These are phyloP conservation scores for Melolontha melolontha DNA, from an alignment of 2,888 invertebrate genomes.

Conservation along the genomic window DNA sequence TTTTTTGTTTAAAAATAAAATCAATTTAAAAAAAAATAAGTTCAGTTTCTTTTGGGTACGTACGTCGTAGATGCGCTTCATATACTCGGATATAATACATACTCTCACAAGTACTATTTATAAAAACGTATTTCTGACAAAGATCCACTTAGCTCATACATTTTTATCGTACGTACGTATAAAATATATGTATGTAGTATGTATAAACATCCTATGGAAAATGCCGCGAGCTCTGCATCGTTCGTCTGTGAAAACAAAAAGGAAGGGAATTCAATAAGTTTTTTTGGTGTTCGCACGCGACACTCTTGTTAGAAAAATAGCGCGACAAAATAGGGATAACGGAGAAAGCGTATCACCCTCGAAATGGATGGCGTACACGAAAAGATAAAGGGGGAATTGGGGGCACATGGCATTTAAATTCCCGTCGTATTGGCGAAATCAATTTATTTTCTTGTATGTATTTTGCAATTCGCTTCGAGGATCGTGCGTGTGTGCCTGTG, in stretches of 20 bases:
- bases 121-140: conserved; percentile 13
- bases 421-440: conserved; percentile 26
- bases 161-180: conserved; percentile 8
- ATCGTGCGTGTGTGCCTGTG: conserved; percentile 5
- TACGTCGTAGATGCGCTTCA: too few species aligned
- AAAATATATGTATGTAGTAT: too few species aligned
- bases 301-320: conserved; percentile 31
- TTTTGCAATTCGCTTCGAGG: conserved; percentile 18
- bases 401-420: conserved; percentile 27
- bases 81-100: too few species aligned
- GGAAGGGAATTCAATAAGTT: conserved; percentile 27
- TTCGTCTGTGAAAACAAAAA: conserved; percentile 26
- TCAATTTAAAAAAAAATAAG: too few species aligned
- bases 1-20: too few species aligned
- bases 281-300: background rate
- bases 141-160: conserved; percentile 27
- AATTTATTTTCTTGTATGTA: conserved; percentile 35
- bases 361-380: conserved; percentile 12
- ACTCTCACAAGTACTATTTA: conserved; percentile 10
- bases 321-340: conserved; percentile 25
- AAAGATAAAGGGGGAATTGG: conserved; percentile 14
- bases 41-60: too few species aligned
- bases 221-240: conserved; percentile 1
- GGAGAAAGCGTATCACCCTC: conserved; percentile 19
- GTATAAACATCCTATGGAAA: background rate